Evolutionary conservation across 2,113 vertebrate species (phyloP), one percentile per base, ranked within the genome.

Genomic region (Daboia siamensis): DNA sequence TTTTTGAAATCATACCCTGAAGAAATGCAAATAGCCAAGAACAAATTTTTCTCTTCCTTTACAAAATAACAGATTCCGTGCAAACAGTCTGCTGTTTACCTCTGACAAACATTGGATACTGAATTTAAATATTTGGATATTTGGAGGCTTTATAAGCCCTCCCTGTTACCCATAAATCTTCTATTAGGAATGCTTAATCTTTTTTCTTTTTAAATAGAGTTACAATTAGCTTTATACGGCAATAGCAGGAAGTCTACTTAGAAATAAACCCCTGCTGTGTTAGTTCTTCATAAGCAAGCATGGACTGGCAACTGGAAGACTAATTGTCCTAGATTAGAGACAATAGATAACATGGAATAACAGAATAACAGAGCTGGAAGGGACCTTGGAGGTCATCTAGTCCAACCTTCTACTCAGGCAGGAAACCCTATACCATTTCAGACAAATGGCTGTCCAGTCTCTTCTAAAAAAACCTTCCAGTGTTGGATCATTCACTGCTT

Each of bases 1-100:
- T 61, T 33, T 93, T 93, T 90, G 88, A 90, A 93, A 39, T n/a
- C 52, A 90, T 86, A 15, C 88, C 88, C 88, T 54, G 80, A 86
- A 90, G 92, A 61, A 23, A 61, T 61, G 74, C 46, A 86, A 64
- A 93, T 52, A 86, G n/a, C 55, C 26, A 52, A 61, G 44, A 12
- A 39, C 55, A 59, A 46, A 39, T 56, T 29, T 57, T 86, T 90
- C 21, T 39, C 74, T 86, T 64, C 29, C 29, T 46, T 64, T 10
- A 44, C 26, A 48, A 86, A 93, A 90, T 74, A 90, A 64, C 56
- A 61, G 39, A 90, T 29, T 20, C 29, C 10, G 7, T 1, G n/a
- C 44, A 33, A 64, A 87, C 59, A 48, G 20, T 23, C 29, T 52
- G 3, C 74, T 9, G 9, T 59, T 52, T 26, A 4, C 90, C 86